Percentiles rank a stretch among this genome's conserved stretches.
Conservation (phyloP, 30 jellyfish, hydroid and myxozoan species). For the Mastigias papua region DNA sequence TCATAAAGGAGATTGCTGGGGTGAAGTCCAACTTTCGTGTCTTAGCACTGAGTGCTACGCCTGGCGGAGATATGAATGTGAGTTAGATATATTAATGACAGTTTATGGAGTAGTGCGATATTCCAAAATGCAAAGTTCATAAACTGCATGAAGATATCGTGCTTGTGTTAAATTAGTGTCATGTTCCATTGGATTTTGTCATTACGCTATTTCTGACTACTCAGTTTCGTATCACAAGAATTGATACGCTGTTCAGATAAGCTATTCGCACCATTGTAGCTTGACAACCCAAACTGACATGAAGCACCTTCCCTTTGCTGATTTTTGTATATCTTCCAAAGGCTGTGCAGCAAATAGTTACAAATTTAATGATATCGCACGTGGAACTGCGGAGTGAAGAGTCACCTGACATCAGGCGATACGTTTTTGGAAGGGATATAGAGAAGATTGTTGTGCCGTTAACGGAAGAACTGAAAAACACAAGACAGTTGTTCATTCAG, state of each 20-base stretch:
- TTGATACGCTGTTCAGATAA: no score
- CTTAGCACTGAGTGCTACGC: conserved; percentile 97
- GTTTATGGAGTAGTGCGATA: no score
- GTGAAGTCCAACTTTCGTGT: conserved; percentile 80
- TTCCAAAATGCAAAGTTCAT: no score
- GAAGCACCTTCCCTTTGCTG: background rate
- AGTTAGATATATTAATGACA: background rate
- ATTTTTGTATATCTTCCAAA: conserved; percentile 1
- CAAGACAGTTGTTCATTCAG: conserved; percentile 66
- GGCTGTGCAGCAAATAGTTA: conserved; percentile 94
- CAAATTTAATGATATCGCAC: conserved; percentile 86
- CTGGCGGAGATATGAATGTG: conserved; percentile 94
- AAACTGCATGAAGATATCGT: no score
- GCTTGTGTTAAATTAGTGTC: no score
- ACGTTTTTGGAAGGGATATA: conserved; percentile 83
- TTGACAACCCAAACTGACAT: background rate
- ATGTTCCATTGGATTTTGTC: no score
- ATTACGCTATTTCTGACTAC: no score
- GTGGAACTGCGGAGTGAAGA: conserved; percentile 96
- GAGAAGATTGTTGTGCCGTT: conserved; percentile 94
- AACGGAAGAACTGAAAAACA: conserved; percentile 71
- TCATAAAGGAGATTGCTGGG: conserved; percentile 75
- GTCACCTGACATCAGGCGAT: conserved; percentile 83
- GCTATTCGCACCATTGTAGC: no score
- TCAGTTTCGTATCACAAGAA: no score